Conservation (phyloP, 2,888 invertebrate genomes). For the Criorhina ranunculi region DNA sequence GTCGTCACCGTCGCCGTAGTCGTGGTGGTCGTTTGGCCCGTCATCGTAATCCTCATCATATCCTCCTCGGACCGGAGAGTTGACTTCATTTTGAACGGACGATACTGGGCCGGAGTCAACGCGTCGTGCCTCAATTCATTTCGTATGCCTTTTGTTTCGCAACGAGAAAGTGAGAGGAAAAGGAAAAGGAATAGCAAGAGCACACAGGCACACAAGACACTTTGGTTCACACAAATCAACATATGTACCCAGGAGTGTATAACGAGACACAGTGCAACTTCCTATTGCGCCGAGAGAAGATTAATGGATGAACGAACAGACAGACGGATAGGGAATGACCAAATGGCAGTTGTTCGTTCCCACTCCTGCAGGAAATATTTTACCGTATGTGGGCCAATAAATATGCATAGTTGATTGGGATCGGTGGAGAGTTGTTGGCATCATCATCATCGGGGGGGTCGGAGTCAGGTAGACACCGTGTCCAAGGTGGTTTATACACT, state of each 20-base stretch:
- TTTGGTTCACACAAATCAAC: conserved; percentile 76
- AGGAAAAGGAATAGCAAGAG: conserved; percentile 10
- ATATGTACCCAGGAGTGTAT: conserved; percentile 74
- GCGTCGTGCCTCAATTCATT: conserved; percentile 73
- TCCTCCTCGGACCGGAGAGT: conserved; percentile 34
- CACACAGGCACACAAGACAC: conserved; percentile 74
- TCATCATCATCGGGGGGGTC: conserved; percentile 69
- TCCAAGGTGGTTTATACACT: conserved; percentile 76
- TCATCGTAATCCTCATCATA: conserved; percentile 66
- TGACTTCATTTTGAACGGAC: conserved; percentile 33
- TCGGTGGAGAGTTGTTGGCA: conserved; percentile 74
- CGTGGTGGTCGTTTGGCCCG: conserved; percentile 27
- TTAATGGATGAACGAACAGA: conserved; percentile 74
- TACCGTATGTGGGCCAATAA: conserved; percentile 84
- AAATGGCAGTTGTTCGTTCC: conserved; percentile 46
- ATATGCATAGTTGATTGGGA: conserved; percentile 80
- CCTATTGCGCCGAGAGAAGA: conserved; percentile 73
- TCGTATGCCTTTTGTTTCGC: conserved; percentile 73
- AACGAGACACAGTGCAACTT: conserved; percentile 72
- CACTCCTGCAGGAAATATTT: conserved; percentile 82
- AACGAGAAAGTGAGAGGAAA: conserved; percentile 3
- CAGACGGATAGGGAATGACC: conserved; percentile 67
- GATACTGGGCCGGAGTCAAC: conserved; percentile 6
- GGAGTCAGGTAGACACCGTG: conserved; percentile 73
- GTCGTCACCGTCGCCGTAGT: conserved; percentile 15